Base-by-base conservation (phyloP, 2,888 invertebrate genomes). In the Lacanobia wlatinum region DNA sequence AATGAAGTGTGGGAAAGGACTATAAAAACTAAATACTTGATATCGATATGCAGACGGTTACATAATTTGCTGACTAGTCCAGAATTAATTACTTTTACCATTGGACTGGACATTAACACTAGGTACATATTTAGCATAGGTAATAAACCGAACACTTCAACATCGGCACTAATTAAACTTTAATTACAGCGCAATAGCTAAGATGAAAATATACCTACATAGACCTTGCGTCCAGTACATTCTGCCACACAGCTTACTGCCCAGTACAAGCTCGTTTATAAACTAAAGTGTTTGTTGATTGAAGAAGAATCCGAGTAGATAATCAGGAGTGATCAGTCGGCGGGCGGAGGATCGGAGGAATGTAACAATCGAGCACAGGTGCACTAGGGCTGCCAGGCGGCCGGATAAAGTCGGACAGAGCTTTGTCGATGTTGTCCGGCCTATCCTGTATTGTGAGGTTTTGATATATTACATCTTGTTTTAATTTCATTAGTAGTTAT, bases 311-410 rank as follows among this genome's bases (percentile, higher is more conserved):
- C 87, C 90, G 80, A 86, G 84, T 80, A 84, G 90, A 88, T 90
- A 89, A 89, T 90, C 82, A 82, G 82, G 73, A 85, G 83, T 77
- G 71, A 82, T 80, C 85, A 86, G 83, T 84, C 82, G 84, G 61
- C 76, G 55, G 53, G 52, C 82, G 83, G 79, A 80, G 83, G 66
- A 70, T 73, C 83, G 67, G 81, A 82, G 92, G 92, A 93, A 93
- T 93, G 92, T 87, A 91, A 92, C 90, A 92, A 92, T 91, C 90
- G 91, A 60, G 84, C 90, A 94, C 95, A 95, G 95, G 95, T 95
- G 95, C 90, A 86, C 59, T 18, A 59, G 59, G 59, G 59, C 3
- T 59, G 59, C 21, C 59, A 23, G 12, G 5, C 50, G 4, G 4
- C n/a, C 50, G 50, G 48, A 53, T 48, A 10, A 34, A 56, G 56